Base-by-base conservation (phyloP, 1,140 invertebrate genomes). In the Sitodiplosis mosellana region DNA sequence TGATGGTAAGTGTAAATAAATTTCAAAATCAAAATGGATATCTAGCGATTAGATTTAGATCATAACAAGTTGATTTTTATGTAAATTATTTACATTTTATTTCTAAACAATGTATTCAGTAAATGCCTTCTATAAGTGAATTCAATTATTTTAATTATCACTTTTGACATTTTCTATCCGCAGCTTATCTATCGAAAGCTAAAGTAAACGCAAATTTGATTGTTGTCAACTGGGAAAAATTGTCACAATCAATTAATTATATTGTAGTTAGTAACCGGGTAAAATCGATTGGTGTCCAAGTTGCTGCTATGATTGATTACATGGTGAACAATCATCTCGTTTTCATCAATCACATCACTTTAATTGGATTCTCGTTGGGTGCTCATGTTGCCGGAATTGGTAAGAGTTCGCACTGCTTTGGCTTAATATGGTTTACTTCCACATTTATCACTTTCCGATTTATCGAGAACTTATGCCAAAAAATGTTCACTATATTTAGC, bases 111-210 rank as follows among this genome's bases (percentile, higher is more conserved):
- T n/a, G n/a, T n/a, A n/a, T n/a, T n/a, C n/a, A n/a, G n/a, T n/a
- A n/a, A n/a, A n/a, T n/a, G n/a, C n/a, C n/a, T n/a, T n/a, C n/a
- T n/a, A n/a, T n/a, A n/a, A n/a, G n/a, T n/a, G n/a, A n/a, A n/a
- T n/a, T 38, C 14, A 14, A 14, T n/a, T n/a, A 2, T 14, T n/a
- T 17, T 38, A 3, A 17, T 12, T 6, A 38, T 6, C 14, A 27
- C 10, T 52, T 66, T n/a, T n/a, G n/a, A n/a, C 2, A 62, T 59
- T 12, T n/a, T 19, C 37, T 19, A 44, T 50, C 54, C 19, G 43
- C 64, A 67, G 59, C 33, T 51, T 70, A 20, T 69, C 71, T 58
- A 69, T 69, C 17, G 65, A 69, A 6, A 44, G 53, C 3, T 66
- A 65, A 5, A 12, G 54, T 2, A 69, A 63, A 50, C 27, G 51